Percentiles rank a stretch among this genome's conserved stretches.
Evolutionary conservation across 53 echinoderm and acorn worm species (phyloP).

Genomic region (Paracentrotus lividus): DNA sequence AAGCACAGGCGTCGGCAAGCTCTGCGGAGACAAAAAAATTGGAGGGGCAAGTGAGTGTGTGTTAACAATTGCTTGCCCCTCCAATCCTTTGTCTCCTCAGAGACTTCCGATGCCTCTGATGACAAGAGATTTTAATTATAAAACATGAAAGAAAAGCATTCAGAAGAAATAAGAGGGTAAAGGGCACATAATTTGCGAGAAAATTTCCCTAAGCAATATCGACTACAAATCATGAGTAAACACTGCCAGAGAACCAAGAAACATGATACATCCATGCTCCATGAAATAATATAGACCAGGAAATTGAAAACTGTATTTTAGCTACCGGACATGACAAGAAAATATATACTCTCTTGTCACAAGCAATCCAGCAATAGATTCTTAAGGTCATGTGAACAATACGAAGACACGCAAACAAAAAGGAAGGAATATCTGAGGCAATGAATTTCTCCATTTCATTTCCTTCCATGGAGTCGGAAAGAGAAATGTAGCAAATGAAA

Average conservation of each 20-base stretch:
- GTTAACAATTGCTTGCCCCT: no score
- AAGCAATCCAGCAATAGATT: not conserved
- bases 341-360: not conserved
- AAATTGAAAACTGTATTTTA: not conserved
- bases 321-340: not conserved
- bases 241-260: not conserved
- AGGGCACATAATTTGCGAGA: not conserved
- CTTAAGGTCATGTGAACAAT: not conserved
- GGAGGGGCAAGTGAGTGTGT: no score
- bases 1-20: no score
- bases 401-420: not conserved
- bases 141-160: not conserved
- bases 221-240: not conserved
- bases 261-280: not conserved
- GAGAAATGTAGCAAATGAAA: not conserved
- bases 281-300: not conserved
- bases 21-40: no score
- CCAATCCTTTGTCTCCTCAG: no score
- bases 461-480: not conserved
- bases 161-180: not conserved
- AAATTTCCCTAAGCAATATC: not conserved
- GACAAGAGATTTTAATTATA: no score
- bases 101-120: no score
- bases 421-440: not conserved
- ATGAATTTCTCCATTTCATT: conserved; percentile 2